A percentile compares a stretch with the other conserved stretches of the same genome.
Evolutionary conservation across 2,113 vertebrate genomes (phyloP).

Genomic region (Henicopernis longicauda): DNA sequence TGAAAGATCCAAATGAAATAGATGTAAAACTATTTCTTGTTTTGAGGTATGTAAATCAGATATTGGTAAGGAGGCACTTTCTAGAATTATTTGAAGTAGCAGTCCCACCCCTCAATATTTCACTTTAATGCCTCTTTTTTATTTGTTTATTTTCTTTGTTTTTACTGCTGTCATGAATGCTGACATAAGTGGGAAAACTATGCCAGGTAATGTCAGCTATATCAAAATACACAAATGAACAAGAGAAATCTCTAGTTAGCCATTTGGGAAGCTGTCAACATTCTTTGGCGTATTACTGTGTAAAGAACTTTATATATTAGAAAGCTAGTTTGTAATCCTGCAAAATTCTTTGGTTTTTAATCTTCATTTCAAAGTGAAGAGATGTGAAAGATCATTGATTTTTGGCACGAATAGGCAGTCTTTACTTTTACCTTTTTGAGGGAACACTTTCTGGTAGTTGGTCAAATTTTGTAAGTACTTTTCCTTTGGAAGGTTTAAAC

Average conservation of each 20-base stretch:
- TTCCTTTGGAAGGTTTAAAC: neutral
- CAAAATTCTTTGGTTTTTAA: neutral
- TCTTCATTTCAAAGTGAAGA: neutral
- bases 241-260: neutral
- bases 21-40: neutral
- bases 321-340: neutral
- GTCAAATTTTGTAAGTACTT: neutral
- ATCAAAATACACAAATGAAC: constrained; percentile 8
- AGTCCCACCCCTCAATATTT: constrained; percentile 34
- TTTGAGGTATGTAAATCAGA: neutral
- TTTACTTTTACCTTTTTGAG: neutral
- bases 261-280: neutral
- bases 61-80: constrained; percentile 15
- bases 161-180: constrained; percentile 77
- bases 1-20: neutral
- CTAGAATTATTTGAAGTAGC: neutral
- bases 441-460: neutral
- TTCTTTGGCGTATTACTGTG: neutral
- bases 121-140: constrained; percentile 65
- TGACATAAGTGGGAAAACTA: constrained; percentile 77
- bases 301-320: neutral
- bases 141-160: constrained; percentile 74
- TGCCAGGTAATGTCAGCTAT: constrained; percentile 77
- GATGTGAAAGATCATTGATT: neutral
- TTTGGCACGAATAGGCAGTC: neutral